Evolutionary conservation across 1,140 invertebrate species (phyloP).

Genomic region (Halyomorpha halys): DNA sequence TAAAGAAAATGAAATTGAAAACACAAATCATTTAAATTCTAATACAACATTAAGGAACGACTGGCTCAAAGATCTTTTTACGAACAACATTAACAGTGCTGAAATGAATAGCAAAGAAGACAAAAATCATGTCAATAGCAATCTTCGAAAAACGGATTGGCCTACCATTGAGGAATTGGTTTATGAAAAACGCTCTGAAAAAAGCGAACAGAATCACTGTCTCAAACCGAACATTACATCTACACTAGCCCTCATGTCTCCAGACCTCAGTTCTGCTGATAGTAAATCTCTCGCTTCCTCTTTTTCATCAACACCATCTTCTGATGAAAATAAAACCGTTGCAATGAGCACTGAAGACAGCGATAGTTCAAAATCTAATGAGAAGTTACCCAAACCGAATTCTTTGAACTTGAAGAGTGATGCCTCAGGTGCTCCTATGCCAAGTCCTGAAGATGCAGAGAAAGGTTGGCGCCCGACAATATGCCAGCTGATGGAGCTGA

Average conservation of each 20-base stretch:
- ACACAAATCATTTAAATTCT: too few species aligned
- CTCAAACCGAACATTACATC: conserved; percentile 17
- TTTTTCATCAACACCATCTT: conserved; percentile 28
- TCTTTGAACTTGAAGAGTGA: background rate
- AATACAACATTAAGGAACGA: too few species aligned
- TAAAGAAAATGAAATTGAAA: too few species aligned
- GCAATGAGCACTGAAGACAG: conserved; percentile 3
- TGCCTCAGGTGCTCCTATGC: background rate
- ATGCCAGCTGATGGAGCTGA: conserved; percentile 28
- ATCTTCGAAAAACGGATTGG: conserved; percentile 21
- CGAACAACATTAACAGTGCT: too few species aligned
- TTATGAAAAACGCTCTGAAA: background rate
- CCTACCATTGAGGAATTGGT: conserved; percentile 28
- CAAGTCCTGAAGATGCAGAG: conserved; percentile 30
- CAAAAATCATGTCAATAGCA: background rate
- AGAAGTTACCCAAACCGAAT: background rate
- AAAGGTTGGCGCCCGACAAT: conserved; percentile 29
- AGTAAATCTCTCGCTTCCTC: conserved; percentile 25
- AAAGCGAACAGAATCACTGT: too few species aligned
- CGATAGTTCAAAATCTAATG: background rate
- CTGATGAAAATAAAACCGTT: conserved; percentile 20
- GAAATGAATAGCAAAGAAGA: too few species aligned
- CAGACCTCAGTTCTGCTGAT: conserved; percentile 25
- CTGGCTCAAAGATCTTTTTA: too few species aligned
- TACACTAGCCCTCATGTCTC: conserved; percentile 28